Percentiles rank a stretch among this genome's conserved stretches.
Evolutionary conservation across 1,140 invertebrate species (phyloP).

Genomic region (Psilanteris sp.): DNA sequence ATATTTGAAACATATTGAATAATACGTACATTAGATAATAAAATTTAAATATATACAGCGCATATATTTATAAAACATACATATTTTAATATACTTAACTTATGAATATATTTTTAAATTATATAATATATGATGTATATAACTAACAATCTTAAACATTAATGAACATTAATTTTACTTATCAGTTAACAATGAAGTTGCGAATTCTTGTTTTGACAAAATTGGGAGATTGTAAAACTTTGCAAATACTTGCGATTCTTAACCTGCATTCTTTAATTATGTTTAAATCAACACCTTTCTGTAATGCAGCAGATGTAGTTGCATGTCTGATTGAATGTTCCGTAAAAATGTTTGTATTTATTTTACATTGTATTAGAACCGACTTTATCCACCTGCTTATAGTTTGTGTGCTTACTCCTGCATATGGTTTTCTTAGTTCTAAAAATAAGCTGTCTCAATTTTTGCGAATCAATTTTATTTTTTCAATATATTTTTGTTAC

Average conservation of each 20-base stretch:
- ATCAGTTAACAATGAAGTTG: conserved; percentile 10
- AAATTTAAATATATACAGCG: too few species aligned
- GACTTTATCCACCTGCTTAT: conserved; percentile 32
- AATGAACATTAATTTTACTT: too few species aligned
- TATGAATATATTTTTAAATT: too few species aligned
- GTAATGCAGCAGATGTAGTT: too few species aligned
- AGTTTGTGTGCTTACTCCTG: conserved; percentile 1
- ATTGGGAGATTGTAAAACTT: conserved; percentile 20
- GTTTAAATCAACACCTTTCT: conserved; percentile 5
- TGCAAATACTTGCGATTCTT: too few species aligned
- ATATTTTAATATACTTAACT: too few species aligned
- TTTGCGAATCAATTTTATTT: background rate
- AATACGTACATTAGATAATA: too few species aligned
- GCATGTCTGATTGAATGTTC: conserved; percentile 15
- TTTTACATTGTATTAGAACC: conserved; percentile 16
- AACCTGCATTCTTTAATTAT: too few species aligned
- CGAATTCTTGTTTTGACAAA: conserved; percentile 14
- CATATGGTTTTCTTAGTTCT: conserved; percentile 13
- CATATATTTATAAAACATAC: too few species aligned
- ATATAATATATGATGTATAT: too few species aligned
- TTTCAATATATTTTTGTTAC: conserved; percentile 6
- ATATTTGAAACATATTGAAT: too few species aligned
- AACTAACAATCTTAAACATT: too few species aligned
- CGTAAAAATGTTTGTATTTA: conserved; percentile 9
- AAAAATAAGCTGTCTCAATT: conserved; percentile 14